These are phyloP conservation scores for Gortyna flavago DNA, from an alignment of 2,888 invertebrate species.

Conservation along the genomic window DNA sequence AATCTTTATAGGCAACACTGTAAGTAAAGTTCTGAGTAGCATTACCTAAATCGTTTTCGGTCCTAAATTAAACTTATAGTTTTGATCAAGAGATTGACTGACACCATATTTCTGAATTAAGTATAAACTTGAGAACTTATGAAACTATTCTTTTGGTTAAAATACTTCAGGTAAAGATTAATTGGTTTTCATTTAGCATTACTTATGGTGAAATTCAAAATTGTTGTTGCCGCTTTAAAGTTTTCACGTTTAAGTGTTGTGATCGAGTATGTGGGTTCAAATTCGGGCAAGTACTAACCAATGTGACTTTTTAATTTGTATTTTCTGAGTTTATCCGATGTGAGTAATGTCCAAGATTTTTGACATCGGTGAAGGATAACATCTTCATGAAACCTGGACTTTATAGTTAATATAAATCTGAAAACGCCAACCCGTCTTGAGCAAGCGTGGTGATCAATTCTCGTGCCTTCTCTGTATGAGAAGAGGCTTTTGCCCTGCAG, in stretches of 20 bases:
- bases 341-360: too few relatives aligned
- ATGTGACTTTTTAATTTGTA: too few relatives aligned
- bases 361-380: too few relatives aligned
- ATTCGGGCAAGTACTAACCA: too few relatives aligned
- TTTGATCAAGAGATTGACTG: conserved; percentile 29
- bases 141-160: not conserved
- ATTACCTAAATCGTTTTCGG: conserved; percentile 9
- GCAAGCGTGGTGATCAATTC: not conserved
- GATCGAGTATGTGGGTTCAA: too few relatives aligned
- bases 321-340: too few relatives aligned
- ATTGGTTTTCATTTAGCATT: too few relatives aligned
- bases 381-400: too few relatives aligned
- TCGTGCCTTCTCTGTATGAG: not conserved
- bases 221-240: too few relatives aligned
- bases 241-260: too few relatives aligned
- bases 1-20: not conserved
- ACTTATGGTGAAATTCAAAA: not conserved
- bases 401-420: not conserved
- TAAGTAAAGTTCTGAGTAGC: not conserved
- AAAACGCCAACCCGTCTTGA: not conserved
- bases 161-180: too few relatives aligned
- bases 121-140: not conserved
- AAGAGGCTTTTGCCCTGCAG: not conserved
- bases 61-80: conserved; percentile 17
- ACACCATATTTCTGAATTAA: not conserved